Base-by-base conservation (phyloP, 1,140 invertebrate species). In the Drosophila arawakana region DNA sequence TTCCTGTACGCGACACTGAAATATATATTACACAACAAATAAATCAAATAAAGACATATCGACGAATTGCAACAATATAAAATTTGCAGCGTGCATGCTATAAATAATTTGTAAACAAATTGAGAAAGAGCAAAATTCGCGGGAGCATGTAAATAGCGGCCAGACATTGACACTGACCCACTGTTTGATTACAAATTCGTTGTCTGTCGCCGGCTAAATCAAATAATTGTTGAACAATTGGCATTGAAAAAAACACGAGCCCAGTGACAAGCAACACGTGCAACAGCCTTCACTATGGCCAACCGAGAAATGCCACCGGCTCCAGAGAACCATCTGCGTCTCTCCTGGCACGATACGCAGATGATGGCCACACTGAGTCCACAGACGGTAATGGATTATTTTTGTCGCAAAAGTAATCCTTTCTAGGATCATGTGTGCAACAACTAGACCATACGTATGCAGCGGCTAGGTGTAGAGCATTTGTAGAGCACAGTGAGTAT, bases 391-490 rank as follows among this genome's bases (percentile, higher is more conserved):
- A 96, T 99, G 95, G 97, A 98, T 86, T 99, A 99, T 91, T 99
- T 99, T 93, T 97, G 97, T 6, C 97, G 99, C 92, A 94, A 97
- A 78, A 97, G 96, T 44, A 99, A 99, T 94, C 98, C 98, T 9
- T 99, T 99, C 91, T 99, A 98, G 91, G 98, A 99, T 88, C 94
- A 96, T 57, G 98, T 96, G 11, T 99, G 98, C 89, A 99, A 99
- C 91, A 99, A 99, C 94, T 98, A 99, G 94, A 96, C 96, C 63
- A 95, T 99, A 50, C 98, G 98, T 94, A 99, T 99, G 98, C 98
- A 99, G 91, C 94, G 97, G 55, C 93, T 98, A 4, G 97, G 94
- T 89, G 94, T 96, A 30, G 98, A 99, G 76, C 97, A 98, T 86
- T 92, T 99, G n/a, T n/a, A n/a, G n/a, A n/a, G n/a, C n/a, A 55